These are phyloP conservation scores for Helicolenus hilgendorfi DNA, from an alignment of 2,797 vertebrate species.

Conservation along the genomic window DNA sequence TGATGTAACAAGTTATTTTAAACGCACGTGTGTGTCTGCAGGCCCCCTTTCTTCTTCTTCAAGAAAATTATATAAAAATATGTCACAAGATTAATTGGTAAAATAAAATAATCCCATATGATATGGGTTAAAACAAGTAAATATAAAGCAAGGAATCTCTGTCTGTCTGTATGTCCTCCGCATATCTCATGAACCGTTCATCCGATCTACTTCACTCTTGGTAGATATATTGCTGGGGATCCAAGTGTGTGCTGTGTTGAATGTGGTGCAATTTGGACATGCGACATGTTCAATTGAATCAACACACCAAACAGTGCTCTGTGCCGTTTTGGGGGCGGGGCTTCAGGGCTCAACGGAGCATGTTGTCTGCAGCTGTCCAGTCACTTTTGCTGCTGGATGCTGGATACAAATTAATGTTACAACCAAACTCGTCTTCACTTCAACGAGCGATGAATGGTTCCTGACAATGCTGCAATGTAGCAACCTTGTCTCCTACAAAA, in stretches of 20 bases:
- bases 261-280: background rate
- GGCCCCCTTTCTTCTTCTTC: background rate
- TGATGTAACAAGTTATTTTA: background rate
- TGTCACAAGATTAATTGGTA: background rate
- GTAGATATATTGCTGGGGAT: background rate
- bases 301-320: too few relatives aligned
- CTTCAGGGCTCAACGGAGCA: too few relatives aligned
- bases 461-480: background rate
- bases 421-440: too few relatives aligned
- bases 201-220: background rate
- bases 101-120: background rate
- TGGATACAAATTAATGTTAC: too few relatives aligned
- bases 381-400: too few relatives aligned
- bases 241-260: background rate
- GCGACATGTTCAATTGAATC: background rate
- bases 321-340: too few relatives aligned
- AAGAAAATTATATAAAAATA: background rate
- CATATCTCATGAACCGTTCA: background rate
- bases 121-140: background rate
- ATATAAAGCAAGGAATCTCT: background rate
- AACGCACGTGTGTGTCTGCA: background rate
- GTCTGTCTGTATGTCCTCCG: background rate
- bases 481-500: too few relatives aligned
- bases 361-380: too few relatives aligned
- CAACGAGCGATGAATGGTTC: background rate